Conservation (phyloP, 2,113 vertebrate genomes). For the Leucosticte australis region DNA sequence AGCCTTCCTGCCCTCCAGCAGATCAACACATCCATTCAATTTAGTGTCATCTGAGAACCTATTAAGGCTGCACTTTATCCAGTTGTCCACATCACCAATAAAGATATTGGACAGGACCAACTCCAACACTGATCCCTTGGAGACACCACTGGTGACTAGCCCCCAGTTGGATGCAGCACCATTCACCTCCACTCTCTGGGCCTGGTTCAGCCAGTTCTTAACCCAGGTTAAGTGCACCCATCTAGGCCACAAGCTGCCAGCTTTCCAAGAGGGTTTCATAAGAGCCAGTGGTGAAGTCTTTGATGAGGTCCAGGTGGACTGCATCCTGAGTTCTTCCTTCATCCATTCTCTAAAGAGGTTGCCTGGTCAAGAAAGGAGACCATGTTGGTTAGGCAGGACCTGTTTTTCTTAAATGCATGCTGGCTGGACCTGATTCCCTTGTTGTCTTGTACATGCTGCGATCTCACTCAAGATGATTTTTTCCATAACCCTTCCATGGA, state of each 20-base stretch:
- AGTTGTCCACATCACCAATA: background rate
- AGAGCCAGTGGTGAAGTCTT: background rate
- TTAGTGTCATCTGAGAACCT: background rate
- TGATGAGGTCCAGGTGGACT: background rate
- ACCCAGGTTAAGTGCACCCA: background rate
- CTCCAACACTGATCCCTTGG: background rate
- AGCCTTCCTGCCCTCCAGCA: background rate
- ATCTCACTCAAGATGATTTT: background rate
- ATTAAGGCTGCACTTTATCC: background rate
- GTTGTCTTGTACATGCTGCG: background rate
- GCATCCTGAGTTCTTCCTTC: background rate
- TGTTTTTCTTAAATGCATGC: background rate
- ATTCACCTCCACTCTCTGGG: background rate
- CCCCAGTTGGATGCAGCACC: no score
- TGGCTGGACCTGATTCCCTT: background rate
- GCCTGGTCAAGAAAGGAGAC: background rate
- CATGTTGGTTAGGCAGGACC: background rate
- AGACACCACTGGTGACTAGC: rapidly evolving
- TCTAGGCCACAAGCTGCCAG: background rate
- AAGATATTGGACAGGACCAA: background rate
- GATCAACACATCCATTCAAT: background rate
- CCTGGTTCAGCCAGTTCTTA: background rate
- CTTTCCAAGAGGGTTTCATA: background rate
- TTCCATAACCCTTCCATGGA: background rate
- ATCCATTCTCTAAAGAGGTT: background rate